Evolutionary conservation across 2,113 vertebrate genomes (phyloP), one percentile per base, ranked within the genome.

Genomic region (Cephalophus harveyi): DNA sequence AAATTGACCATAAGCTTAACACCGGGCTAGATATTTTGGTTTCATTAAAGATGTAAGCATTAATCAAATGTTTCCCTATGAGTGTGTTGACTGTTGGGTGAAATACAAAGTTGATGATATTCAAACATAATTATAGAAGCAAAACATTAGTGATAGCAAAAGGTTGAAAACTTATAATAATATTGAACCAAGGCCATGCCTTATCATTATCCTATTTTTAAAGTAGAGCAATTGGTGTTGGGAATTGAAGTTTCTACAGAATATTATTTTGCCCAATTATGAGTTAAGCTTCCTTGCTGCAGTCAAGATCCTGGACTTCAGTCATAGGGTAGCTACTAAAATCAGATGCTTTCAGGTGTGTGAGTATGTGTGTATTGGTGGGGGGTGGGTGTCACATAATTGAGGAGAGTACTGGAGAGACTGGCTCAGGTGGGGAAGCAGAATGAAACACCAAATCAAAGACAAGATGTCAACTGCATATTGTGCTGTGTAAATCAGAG

Each of bases 391-490:
- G 40, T 92, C 95, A 89, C 36, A 62, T 96, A 93, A 95, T 54
- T 54, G 87, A 89, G 40, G 30, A 89, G 28, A 94, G 83, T 54
- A 67, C 74, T 91, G 82, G 81, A 94, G 87, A 94, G 50, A 48
- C 12, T 71, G 30, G n/a, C 2, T 95, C 89, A 97, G 96, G 88
- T 93, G 82, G 81, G 55, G 16, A 98, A 96, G 48, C 71, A 96
- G 97, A 98, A 97, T 97, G 95, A 98, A 98, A 97, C 94, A 97
- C 97, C 95, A 96, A 91, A 97, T 97, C 96, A 98, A 97, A 95
- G 94, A 92, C 85, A 97, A 89, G 55, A 43, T 64, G 57, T 95
- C 89, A 87, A 13, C 28, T 64, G 71, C 50, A 36, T 17, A 5
- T 62, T 27, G 16, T 28, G 36, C 13, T 21, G 5, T 21, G 40